phyloP scores from a whole-genome alignment of 2,888 invertebrate genomes.

The Yponomeuta malinellus region DNA sequence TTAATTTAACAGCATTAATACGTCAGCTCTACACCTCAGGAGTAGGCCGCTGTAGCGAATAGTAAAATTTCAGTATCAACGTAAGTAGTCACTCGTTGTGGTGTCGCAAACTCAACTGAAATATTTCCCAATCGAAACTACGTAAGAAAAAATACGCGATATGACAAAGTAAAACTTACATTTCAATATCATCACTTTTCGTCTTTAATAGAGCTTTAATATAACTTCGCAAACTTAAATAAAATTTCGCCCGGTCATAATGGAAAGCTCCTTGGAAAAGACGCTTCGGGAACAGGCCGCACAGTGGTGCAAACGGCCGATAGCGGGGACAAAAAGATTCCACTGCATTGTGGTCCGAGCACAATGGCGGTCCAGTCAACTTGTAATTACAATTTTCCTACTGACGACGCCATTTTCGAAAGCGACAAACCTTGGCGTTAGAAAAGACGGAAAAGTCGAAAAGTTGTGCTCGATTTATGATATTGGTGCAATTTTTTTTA shows the following conservation, averaged over 20 bases:
- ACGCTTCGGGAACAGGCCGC: constrained; percentile 25
- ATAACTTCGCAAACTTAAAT: not conserved
- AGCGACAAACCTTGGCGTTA: not conserved
- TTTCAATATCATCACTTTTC: no score
- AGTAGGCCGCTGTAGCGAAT: no score
- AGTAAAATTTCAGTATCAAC: no score
- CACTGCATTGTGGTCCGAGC: constrained; percentile 58
- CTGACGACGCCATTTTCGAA: constrained; percentile 28
- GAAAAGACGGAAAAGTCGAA: not conserved
- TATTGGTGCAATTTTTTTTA: no score
- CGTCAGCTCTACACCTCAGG: no score
- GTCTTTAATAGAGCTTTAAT: no score
- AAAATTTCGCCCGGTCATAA: not conserved
- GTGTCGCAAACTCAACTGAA: no score
- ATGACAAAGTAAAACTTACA: no score
- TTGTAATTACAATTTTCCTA: constrained; percentile 75
- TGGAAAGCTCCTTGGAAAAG: not conserved
- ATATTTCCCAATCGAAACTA: no score
- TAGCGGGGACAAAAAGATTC: constrained; percentile 73
- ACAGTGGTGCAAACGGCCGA: constrained; percentile 67
- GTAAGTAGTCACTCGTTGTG: no score
- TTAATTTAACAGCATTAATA: no score
- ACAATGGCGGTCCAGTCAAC: constrained; percentile 64
- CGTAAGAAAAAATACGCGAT: no score
- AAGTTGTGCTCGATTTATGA: not conserved